Evolutionary conservation across 2,113 vertebrate genomes (phyloP), one percentile per base, ranked within the genome.

Genomic region (Strigops habroptila): DNA sequence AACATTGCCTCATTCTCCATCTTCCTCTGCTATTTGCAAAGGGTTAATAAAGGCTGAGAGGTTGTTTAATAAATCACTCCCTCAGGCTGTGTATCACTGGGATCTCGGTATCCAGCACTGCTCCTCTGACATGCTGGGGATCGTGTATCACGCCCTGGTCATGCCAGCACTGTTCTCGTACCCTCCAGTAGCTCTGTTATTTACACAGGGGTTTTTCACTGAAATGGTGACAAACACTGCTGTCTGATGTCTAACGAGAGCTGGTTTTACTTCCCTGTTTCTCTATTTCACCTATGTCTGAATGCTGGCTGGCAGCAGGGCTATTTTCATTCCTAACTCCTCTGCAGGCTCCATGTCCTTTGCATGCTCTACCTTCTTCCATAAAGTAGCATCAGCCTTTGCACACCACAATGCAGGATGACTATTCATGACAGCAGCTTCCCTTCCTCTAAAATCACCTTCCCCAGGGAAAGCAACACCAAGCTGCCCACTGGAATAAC

Each of bases 111-210:
- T 12, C 78, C 82, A 64, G 48, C 74, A 14, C 90, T 51, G 80
- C 43, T 11, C 59, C 49, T 44, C 84, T 39, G 74, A 33, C 44
- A 37, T 14, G 12, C 33, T 12, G 23, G 30, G 49, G 21, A 59
- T 7, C 2, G 0, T 2, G 46, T n/a, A 12, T 67, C 86, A 59
- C 2, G 0, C 43, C 59, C 53, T 0, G 12, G 27, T 94, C 59
- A 39, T 1, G 2, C 62, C 2, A 0, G 16, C 70, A 16, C 39
- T 0, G 0, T 39, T 89, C 69, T 75, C 0, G 1, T 19, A 52
- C 31, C 55, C 48, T 91, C 68, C 33, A 35, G 55, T 15, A 60
- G 6, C 52, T 48, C 37, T 84, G 24, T 62, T 75, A 25, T 82
- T 73, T 86, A 73, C 41, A 73, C 18, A 37, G 41, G 6, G 2